Conservation (phyloP, 2,888 invertebrate species). For the Tyria jacobaeae region DNA sequence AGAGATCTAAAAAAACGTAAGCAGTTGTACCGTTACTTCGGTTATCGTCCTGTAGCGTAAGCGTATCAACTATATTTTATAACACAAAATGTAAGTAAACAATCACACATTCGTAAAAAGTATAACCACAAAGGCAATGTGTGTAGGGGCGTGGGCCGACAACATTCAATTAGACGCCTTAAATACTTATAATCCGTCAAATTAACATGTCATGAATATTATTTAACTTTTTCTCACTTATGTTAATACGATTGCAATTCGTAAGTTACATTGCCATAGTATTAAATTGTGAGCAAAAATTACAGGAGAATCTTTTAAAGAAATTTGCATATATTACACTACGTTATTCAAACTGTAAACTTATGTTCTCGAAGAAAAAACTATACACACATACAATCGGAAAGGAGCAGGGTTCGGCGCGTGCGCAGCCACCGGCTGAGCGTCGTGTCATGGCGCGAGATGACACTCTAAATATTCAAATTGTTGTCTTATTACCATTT, state of each 20-base stretch:
- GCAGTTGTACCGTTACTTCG: constrained; percentile 12
- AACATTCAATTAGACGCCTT: constrained; percentile 77
- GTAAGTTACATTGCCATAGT: constrained; percentile 71
- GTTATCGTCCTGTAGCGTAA: too few species aligned
- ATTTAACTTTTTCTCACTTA: constrained; percentile 81
- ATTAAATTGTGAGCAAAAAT: constrained; percentile 74
- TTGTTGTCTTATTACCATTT: constrained; percentile 60
- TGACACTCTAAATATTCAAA: constrained; percentile 62
- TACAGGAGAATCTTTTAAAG: constrained; percentile 71
- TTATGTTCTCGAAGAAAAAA: constrained; percentile 56
- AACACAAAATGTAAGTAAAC: constrained; percentile 48
- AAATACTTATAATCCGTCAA: constrained; percentile 75
- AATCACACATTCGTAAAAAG: constrained; percentile 54
- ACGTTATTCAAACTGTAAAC: constrained; percentile 64
- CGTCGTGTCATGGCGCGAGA: constrained; percentile 35
- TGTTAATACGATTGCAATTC: constrained; percentile 66
- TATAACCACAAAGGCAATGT: constrained; percentile 56
- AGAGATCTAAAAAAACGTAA: constrained; percentile 17
- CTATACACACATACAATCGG: constrained; percentile 60
- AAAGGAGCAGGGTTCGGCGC: constrained; percentile 59
- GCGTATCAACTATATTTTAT: too few species aligned
- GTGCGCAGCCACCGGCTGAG: constrained; percentile 50
- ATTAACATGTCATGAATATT: constrained; percentile 85
- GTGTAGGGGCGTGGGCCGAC: constrained; percentile 49
- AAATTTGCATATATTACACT: constrained; percentile 80